Base-by-base conservation (phyloP, 2,797 vertebrate genomes). In the Pangasius mekongensis region DNA sequence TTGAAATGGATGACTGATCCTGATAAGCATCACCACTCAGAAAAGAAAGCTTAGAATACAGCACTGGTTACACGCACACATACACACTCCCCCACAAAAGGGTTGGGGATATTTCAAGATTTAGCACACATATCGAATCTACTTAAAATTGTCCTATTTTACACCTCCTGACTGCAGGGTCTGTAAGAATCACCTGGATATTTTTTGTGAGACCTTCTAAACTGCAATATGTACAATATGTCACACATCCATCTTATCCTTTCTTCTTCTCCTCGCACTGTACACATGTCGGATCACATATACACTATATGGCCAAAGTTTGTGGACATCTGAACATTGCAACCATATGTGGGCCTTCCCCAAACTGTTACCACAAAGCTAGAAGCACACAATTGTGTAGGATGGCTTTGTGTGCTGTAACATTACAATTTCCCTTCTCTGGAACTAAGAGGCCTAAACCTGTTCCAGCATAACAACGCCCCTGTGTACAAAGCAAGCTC, bases 21-120 rank as follows among this genome's bases (percentile, higher is more conserved):
- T 91, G 91, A 74, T 89, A 88, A 91, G 88, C 92, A 94, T 87
- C 58, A 91, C 71, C 87, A 90, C 62, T 84, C 86, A 88, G 91
- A 62, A 88, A 71, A 81, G 78, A 84, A 86, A 62, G 69, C 71
- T 87, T 52, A 56, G 77, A 77, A 47, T 22, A 43, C 24, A 24
- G 27, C 52, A 54, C 58, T 39, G 33, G 30, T 71, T 71, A 73
- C 10, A 43, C 80, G 30, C 56, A 83, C 74, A 74, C 62, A 33
- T 71, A 24, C 47, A 77, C 86, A n/a, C 69, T 33, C 49, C 66
- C 60, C 47, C 62, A 78, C 60, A 58, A 30, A n/a, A 52, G 73
- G 13, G 2, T 52, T 7, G 1, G 36, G 22, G 74, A 54, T 52
- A 49, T 52, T 77, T 77, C 47, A 54, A 54, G 47, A 77, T 16